Evolutionary conservation across 2,113 vertebrate genomes (phyloP).

Genomic region (Taurulus bubalis): DNA sequence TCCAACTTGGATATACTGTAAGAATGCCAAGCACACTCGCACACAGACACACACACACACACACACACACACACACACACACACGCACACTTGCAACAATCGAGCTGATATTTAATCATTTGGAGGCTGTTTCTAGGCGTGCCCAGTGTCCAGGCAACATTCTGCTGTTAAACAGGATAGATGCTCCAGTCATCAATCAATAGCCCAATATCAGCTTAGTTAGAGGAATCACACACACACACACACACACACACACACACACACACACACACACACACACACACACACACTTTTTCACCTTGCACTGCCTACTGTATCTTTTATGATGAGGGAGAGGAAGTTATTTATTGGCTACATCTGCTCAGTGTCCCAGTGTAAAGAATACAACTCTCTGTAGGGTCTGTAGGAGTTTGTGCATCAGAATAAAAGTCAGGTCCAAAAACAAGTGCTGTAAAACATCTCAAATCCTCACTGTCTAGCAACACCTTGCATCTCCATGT

Average conservation of each 20-base stretch:
- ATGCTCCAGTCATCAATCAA: slow-evolving; percentile 38
- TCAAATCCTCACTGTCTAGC: not conserved
- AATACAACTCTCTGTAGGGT: not conserved
- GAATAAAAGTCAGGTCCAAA: too few relatives aligned
- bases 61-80: slow-evolving; percentile 6
- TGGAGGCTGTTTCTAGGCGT: slow-evolving; percentile 5
- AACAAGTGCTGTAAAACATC: not conserved
- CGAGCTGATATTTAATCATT: slow-evolving; percentile 8
- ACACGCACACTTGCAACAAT: slow-evolving; percentile 3
- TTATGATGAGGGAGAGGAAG: slow-evolving; percentile 7
- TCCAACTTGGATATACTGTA: slow-evolving; percentile 1
- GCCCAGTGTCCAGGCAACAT: not conserved
- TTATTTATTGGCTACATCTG: not conserved
- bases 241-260: slow-evolving; percentile 12
- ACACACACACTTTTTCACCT: slow-evolving; percentile 12
- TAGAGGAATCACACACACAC: not conserved
- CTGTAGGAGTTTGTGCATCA: not conserved
- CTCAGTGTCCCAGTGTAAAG: slow-evolving; percentile 6
- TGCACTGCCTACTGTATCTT: not conserved
- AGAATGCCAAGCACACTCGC: not conserved
- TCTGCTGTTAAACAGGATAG: slow-evolving; percentile 38
- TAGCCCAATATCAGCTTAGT: slow-evolving; percentile 15
- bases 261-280: slow-evolving; percentile 9
- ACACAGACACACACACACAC: not conserved
- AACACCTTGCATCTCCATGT: not conserved